Evolutionary conservation across 2,113 vertebrate species (phyloP), one percentile per base, ranked within the genome.

Genomic region (Daphoenositta chrysoptera): DNA sequence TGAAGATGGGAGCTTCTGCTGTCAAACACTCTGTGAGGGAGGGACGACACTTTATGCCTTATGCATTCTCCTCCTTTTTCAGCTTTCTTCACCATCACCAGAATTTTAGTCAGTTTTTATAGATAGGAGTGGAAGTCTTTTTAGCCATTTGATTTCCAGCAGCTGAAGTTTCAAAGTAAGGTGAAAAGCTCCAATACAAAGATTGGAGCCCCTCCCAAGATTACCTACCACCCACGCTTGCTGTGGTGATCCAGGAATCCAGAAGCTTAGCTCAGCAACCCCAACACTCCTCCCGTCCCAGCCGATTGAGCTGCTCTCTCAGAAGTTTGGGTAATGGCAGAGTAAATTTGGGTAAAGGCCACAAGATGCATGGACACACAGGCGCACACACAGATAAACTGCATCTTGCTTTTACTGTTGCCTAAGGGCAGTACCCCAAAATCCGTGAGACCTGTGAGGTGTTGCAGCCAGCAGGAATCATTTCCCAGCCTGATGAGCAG

Each of bases 151-250:
- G 39, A 44, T 63, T 75, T 75, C 35, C 63, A 77, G 45, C 37
- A 72, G 64, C 26, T 77, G 53, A 68, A 28, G 37, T 63, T 79
- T 65, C 39, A 27, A 35, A 68, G 26, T 1, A 11, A 45, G 33
- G 53, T 22, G 53, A 69, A 72, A 63, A 89, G 4, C 23, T 37
- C 57, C 30, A 11, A 0, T 1, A 14, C 6, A 63, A 1, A 40
- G 44, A 44, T 4, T 45, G 50, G 14, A 30, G 15, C 35, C 9
- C 18, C 33, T 78, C 24, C 65, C 39, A 47, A 18, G 39, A 58
- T 69, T 76, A 18, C 7, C 63, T 5, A 7, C 22, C 27, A 17
- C 10, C 30, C 50, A 7, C 13, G 15, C 53, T 5, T 26, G 22
- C 15, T 9, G 20, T 9, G 28, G 20, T 18, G 44, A n/a, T 39